Evolutionary conservation across 2,113 vertebrate species (phyloP).

Genomic region (Perognathus longimembris): DNA sequence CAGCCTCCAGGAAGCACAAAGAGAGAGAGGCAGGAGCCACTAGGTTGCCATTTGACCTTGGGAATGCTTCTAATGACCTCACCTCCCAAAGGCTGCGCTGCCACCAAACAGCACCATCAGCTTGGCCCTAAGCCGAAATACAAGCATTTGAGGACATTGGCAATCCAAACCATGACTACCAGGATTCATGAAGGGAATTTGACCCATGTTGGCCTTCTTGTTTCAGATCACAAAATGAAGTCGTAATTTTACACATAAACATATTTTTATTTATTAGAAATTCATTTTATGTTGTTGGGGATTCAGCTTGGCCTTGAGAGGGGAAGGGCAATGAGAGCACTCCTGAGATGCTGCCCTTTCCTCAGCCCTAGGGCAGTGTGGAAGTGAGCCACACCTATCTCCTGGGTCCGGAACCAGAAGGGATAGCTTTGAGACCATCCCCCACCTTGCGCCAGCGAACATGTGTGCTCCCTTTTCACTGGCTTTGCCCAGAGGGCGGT

Average conservation of each 20-base stretch:
- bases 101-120: background rate
- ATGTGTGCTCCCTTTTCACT: no score
- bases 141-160: background rate
- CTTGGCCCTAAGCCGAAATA: background rate
- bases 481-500: no score
- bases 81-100: background rate
- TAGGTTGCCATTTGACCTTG: background rate
- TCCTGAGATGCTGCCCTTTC: no score
- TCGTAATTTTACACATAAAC: background rate
- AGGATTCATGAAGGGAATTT: background rate
- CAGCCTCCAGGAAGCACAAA: background rate
- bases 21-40: background rate
- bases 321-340: no score
- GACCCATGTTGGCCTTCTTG: background rate
- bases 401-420: no score
- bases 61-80: background rate
- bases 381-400: no score
- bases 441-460: no score
- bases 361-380: no score
- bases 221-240: background rate
- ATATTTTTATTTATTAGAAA: background rate
- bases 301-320: no score
- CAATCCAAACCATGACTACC: background rate
- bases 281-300: conserved; percentile 4
- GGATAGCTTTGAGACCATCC: no score